Evolutionary conservation across 2,797 vertebrate species (phyloP), one percentile per base, ranked within the genome.

Genomic region (Pseudochaenichthys georgianus): DNA sequence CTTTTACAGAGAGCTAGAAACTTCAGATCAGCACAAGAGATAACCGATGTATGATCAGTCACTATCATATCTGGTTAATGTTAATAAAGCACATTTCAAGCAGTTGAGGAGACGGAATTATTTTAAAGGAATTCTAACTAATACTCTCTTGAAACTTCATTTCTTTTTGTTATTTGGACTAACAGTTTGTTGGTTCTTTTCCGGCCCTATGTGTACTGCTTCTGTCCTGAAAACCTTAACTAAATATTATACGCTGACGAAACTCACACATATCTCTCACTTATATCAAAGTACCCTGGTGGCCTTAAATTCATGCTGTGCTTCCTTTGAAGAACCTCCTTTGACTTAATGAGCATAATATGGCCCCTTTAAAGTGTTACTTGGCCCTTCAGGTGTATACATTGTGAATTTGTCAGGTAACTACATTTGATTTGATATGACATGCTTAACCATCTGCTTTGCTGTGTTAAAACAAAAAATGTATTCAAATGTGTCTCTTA

Each of bases 1-100:
- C 4, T 16, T 84, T 77, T 77, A 15, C 59, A 68, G 50, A 64
- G 62, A 19, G 64, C 16, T n/a, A 62, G 13, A 55, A 55, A 70
- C 52, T 54, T 54, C 3, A 5, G 15, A 16, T 73, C 6, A 50
- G 23, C 13, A 61, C 8, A 31, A 31, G 21, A 68, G 16, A 31
- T 42, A 43, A 45, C 13, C 16, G 31, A 13, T 8, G 4, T 3
- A 13, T 16, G 1, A 66, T 48, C 51, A 28, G 10, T 4, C 8
- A 3, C 5, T n/a, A 41, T 34, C 43, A 16, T 19, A 43, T 66
- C 19, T 28, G 38, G n/a, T 12, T 19, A 11, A 42, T 13, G 15
- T 17, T 50, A 3, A 42, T 43, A 45, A 13, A 28, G 8, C 9
- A 58, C 2, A 57, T 53, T 19, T 19, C 11, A 45, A 58, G 2